A percentile compares a stretch with the other conserved stretches of the same genome.
phyloP scores from a whole-genome alignment of 2,888 invertebrate species.

The Pachymerium ferrugineum region DNA sequence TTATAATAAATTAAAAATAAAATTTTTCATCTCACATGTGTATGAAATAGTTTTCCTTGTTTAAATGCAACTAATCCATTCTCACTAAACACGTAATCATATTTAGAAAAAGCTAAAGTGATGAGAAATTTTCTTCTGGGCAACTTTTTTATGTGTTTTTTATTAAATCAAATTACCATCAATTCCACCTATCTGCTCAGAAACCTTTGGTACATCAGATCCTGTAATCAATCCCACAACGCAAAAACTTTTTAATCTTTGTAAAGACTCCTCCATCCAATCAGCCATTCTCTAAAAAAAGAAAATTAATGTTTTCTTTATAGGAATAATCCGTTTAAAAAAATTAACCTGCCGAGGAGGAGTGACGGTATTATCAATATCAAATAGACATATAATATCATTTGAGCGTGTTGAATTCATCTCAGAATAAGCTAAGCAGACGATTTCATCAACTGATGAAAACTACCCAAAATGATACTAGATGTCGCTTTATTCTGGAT shows the following conservation, averaged over 20 bases:
- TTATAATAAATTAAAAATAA: too few species aligned
- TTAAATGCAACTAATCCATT: slow-evolving; percentile 89
- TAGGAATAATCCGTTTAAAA: not conserved
- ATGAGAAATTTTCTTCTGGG: slow-evolving; percentile 37
- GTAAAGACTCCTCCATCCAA: slow-evolving; percentile 67
- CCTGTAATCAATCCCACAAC: slow-evolving; percentile 87
- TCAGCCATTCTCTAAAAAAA: slow-evolving; percentile 59
- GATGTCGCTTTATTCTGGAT: too few species aligned
- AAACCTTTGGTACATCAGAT: slow-evolving; percentile 86
- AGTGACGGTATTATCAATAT: slow-evolving; percentile 96
- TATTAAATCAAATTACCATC: slow-evolving; percentile 34
- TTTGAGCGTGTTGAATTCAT: not conserved
- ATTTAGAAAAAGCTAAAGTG: slow-evolving; percentile 63
- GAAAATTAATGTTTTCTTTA: slow-evolving; percentile 28
- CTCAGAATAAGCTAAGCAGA: too few species aligned
- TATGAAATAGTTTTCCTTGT: slow-evolving; percentile 61
- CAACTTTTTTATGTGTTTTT: too few species aligned
- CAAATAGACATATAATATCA: slow-evolving; percentile 67
- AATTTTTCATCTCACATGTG: slow-evolving; percentile 54
- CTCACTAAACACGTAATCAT: slow-evolving; percentile 92
- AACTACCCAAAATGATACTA: too few species aligned
- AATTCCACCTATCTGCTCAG: slow-evolving; percentile 77
- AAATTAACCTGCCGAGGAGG: slow-evolving; percentile 68
- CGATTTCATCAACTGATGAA: too few species aligned
- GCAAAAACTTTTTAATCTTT: slow-evolving; percentile 15